Evolutionary conservation across 2,888 invertebrate genomes (phyloP).

Genomic region (Hanleya hanleyi): DNA sequence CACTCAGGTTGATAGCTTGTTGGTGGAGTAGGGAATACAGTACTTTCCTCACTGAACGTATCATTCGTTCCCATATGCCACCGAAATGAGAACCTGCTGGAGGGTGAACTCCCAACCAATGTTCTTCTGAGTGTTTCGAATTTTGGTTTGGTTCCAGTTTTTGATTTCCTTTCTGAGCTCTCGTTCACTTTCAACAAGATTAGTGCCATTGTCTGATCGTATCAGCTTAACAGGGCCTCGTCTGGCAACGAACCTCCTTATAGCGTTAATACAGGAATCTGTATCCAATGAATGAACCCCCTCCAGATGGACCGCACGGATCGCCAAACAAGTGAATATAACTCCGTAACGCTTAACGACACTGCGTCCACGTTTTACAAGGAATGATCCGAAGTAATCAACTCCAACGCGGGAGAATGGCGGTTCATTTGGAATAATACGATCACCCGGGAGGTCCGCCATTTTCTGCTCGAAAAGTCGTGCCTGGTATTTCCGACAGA

Average conservation of each 20-base stretch:
- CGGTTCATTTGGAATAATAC: too few species aligned
- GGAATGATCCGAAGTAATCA: too few species aligned
- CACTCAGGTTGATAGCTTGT: neutral
- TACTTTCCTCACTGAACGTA: neutral
- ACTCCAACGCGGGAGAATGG: neutral
- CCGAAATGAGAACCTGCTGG: too few species aligned
- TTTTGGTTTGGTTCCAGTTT: too few species aligned
- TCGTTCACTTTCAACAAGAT: too few species aligned
- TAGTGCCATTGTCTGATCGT: too few species aligned
- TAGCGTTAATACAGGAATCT: too few species aligned
- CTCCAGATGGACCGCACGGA: constrained; percentile 1
- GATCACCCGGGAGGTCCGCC: neutral
- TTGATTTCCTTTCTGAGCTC: too few species aligned
- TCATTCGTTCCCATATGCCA: neutral
- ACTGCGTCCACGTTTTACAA: neutral
- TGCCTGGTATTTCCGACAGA: neutral
- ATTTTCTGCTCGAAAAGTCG: neutral
- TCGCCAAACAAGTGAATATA: constrained; percentile 2
- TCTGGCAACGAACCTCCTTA: too few species aligned
- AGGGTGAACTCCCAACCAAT: too few species aligned
- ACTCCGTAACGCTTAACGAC: constrained; percentile 6
- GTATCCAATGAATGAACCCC: neutral
- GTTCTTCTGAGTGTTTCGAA: too few species aligned
- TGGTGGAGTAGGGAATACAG: neutral
- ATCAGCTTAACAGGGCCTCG: too few species aligned